Evolutionary conservation across 2,888 invertebrate genomes (phyloP), one percentile per base, ranked within the genome.

Genomic region (Andrena chrysosceles): DNA sequence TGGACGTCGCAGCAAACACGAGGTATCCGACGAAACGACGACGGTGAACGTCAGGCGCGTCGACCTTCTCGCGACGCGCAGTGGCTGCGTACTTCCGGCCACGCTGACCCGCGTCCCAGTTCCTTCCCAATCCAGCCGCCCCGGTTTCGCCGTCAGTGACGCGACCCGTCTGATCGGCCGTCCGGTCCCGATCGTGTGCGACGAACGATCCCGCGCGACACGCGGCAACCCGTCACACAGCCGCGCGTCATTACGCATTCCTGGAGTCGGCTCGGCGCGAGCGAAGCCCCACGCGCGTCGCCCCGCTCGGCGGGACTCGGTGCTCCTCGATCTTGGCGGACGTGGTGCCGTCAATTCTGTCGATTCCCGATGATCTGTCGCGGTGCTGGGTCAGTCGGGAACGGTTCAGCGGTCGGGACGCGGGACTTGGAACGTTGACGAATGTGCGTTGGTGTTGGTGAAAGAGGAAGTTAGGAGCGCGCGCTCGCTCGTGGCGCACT

Each of bases 1-100:
- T 92, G 89, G 90, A 91, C 91, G 90, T 90, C 91, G 92, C 91
- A 91, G 89, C 90, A 90, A 93, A 92, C 92, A 91, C 91, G 90
- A 91, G 88, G 89, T 86, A 87, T 85, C 83, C 73, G 84, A 83
- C 88, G 78, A 75, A 42, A 42, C 42, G 4, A 16, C 42, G 42
- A 42, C 42, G 16, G 13, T 16, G 42, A 42, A 42, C 77, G 71
- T 26, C 54, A 64, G 54, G 59, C 67, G 13, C 63, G 48, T n/a
- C 72, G 56, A 56, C 54, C 26, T 54, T 54, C 59, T n/a, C 23
- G 5, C 26, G 64, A 35, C 76, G 71, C 70, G 71, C 33, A 62
- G 42, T 76, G 3, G 7, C n/a, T 49, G 26, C 52, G 13, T 31
- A 23, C 42, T 56, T 64, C 64, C 63, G 64, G n/a, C 31, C 33